phyloP scores from a whole-genome alignment of 2,113 vertebrate genomes.

The Beaufortia kweichowensis region DNA sequence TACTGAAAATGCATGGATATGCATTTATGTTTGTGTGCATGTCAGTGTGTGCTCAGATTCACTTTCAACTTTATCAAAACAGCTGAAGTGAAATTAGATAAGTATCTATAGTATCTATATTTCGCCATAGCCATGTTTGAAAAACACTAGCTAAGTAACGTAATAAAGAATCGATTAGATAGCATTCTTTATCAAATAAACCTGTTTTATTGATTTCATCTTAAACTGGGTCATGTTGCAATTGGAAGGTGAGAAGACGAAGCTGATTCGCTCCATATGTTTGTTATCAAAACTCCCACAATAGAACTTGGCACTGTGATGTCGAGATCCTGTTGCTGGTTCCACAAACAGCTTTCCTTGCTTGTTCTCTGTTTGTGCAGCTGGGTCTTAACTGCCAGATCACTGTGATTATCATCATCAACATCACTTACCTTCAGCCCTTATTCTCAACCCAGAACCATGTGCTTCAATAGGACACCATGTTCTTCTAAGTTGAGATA shows the following conservation, averaged over 20 bases:
- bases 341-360: slow-evolving; percentile 34
- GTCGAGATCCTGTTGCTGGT: slow-evolving; percentile 50
- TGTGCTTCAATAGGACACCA: slow-evolving; percentile 38
- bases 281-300: slow-evolving; percentile 52
- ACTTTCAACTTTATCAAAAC: too few relatives aligned
- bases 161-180: background rate
- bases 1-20: too few relatives aligned
- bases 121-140: too few relatives aligned
- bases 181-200: slow-evolving; percentile 27
- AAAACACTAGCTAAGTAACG: background rate
- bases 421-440: slow-evolving; percentile 59
- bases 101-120: too few relatives aligned
- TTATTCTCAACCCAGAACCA: slow-evolving; percentile 46
- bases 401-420: slow-evolving; percentile 58
- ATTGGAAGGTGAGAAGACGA: slow-evolving; percentile 48
- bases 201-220: slow-evolving; percentile 19
- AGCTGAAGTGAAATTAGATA: too few relatives aligned
- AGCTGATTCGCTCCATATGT: slow-evolving; percentile 52
- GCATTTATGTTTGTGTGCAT: too few relatives aligned
- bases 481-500: slow-evolving; percentile 37
- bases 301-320: slow-evolving; percentile 45
- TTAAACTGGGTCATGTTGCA: slow-evolving; percentile 38
- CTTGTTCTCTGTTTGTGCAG: slow-evolving; percentile 56
- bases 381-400: slow-evolving; percentile 56
- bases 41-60: too few relatives aligned